Base-by-base conservation (phyloP, 2,888 invertebrate genomes). In the Drepana falcataria region DNA sequence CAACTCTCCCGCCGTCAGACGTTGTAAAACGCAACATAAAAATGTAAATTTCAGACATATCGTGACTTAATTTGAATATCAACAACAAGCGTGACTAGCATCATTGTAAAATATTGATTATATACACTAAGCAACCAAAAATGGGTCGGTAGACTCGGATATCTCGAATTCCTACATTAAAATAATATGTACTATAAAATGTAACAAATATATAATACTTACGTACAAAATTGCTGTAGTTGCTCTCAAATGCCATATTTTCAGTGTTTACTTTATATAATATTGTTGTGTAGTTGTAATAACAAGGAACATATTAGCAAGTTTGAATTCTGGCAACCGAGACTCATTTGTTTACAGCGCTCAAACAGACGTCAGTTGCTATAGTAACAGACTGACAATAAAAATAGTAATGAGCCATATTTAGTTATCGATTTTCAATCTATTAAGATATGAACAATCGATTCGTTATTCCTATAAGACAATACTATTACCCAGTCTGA, bases 301-400 rank as follows among this genome's bases (percentile, higher is more conserved):
- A 67, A 68, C 64, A 65, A 65, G 61, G 60, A 71, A 77, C 70
- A 63, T 68, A 69, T 66, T 60, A 69, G 66, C 75, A 79, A 78
- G 73, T 80, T 80, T 75, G 71, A 67, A 69, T 73, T 71, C 69
- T 70, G 73, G 66, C 71, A 69, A 71, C 71, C 82, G 83, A 73
- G 73, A 69, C 83, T 91, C 89, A 85, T 87, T 90, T 90, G 90
- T 91, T 89, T 89, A 88, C 85, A 73, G 69, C 72, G 72, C 75
- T 77, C 64, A 84, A 90, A 87, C 87, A 89, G 79, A 62, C 65
- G 72, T 58, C 64, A 53, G 87, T 89, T 79, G 64, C 75, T 73
- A 87, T 87, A 77, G 74, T 63, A 75, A 89, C 86, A 37, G 56
- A 52, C 55, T 81, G 85, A 77, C 87, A 86, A 83, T 84, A 4